A percentile compares a stretch with the other conserved stretches of the same genome.
These are phyloP conservation scores for Gambusia yucatana DNA, from an alignment of 2,797 vertebrate genomes.

Conservation along the genomic window DNA sequence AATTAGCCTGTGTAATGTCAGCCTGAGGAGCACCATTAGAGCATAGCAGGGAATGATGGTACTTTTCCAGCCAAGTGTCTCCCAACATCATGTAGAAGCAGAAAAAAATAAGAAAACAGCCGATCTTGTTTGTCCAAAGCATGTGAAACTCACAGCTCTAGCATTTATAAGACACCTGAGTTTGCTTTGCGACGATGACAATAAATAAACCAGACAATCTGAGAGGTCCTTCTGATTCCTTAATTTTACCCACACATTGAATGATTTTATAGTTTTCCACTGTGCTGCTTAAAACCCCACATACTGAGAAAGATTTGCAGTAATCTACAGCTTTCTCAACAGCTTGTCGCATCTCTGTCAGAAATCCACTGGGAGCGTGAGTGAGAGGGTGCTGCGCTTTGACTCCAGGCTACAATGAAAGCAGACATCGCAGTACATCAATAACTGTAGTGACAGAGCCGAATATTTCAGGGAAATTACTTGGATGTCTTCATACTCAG, in stretches of 20 bases:
- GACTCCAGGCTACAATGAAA: constrained; percentile 65
- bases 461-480: constrained; percentile 59
- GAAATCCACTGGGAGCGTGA: constrained; percentile 60
- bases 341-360: constrained; percentile 61
- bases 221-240: constrained; percentile 47
- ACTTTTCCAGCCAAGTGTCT: constrained; percentile 19
- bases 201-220: constrained; percentile 14
- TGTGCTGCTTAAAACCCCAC: constrained; percentile 50
- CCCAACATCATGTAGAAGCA: constrained; percentile 10
- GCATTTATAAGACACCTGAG: background rate
- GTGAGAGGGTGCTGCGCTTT: constrained; percentile 51
- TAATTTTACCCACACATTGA: constrained; percentile 37
- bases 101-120: constrained; percentile 15
- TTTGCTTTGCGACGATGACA: background rate
- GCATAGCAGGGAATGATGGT: constrained; percentile 7
- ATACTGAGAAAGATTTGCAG: constrained; percentile 64
- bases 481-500: constrained; percentile 51
- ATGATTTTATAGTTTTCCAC: constrained; percentile 37
- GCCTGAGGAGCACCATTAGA: constrained; percentile 34
- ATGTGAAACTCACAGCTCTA: background rate
- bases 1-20: constrained; percentile 41
- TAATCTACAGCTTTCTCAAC: constrained; percentile 72
- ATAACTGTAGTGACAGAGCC: constrained; percentile 45
- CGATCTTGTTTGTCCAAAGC: constrained; percentile 3
- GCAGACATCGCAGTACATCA: constrained; percentile 60